Evolutionary conservation across 2,113 vertebrate species (phyloP), one percentile per base, ranked within the genome.

Genomic region (Litocranius walleri): DNA sequence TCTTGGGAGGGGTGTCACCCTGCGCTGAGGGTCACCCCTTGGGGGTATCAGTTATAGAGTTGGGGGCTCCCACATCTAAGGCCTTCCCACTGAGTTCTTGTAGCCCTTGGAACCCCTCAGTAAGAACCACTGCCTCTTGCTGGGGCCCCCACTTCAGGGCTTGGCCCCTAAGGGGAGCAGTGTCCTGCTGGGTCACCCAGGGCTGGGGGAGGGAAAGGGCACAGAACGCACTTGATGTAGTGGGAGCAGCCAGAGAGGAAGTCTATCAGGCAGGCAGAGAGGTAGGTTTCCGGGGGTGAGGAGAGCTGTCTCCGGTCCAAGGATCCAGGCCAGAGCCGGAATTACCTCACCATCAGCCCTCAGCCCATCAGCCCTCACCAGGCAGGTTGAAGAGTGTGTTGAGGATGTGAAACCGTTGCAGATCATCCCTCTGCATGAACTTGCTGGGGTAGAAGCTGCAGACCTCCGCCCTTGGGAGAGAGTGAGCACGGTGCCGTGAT

Each of bases 301-400:
- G 25, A 80, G 19, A 10, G 10, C 0, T 0, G 43, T 25, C 1
- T 0, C 40, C 14, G 45, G 15, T 27, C n/a, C 45, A 11, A 52
- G 40, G 33, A 83, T 27, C 14, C 45, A 56, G 48, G 82, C 62
- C 43, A 21, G 21, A 82, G n/a, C 11, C 25, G 23, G 12, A 9
- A 17, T 52, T 29, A 16, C 3, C 27, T 30, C 40, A 10, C 86
- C 29, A 59, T 23, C 54, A 80, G 48, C 50, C 40, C 3, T 6
- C 5, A 2, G 19, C 11, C 19, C 13, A 21, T 29, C 30, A 2
- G 16, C 36, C 48, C 91, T 40, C 98, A 99, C 99, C 99, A 8
- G 99, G 99, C 52, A 99, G 98, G 96, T 99, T 99, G 98, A 99
- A 99, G 97, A 99, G 99, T 0, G 98, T 99, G 98, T 99, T 99